Evolutionary conservation across 2,797 vertebrate genomes (phyloP).

Genomic region (Coendou prehensilis): DNA sequence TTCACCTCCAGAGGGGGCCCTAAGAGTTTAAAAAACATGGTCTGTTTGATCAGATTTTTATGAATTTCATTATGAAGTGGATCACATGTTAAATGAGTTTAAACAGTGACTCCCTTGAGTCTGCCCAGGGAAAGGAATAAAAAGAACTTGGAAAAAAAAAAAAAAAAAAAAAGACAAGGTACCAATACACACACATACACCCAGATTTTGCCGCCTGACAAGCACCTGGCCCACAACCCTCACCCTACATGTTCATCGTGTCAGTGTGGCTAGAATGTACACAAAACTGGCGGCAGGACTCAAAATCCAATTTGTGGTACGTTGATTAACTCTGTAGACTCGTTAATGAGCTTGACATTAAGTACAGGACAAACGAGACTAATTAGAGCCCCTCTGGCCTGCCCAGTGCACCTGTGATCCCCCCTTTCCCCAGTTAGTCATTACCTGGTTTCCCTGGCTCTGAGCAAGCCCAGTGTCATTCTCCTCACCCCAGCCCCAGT

Average conservation of each 20-base stretch:
- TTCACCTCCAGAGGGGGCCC: not conserved
- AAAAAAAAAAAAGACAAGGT: not conserved
- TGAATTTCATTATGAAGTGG: slow-evolving; percentile 80
- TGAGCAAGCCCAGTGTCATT: not conserved
- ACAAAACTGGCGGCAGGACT: slow-evolving; percentile 77
- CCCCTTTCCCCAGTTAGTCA: not conserved
- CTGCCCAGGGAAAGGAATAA: slow-evolving; percentile 46
- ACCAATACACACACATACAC: not conserved
- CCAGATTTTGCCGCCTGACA: not conserved
- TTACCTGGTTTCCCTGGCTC: slow-evolving; percentile 79
- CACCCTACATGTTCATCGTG: not conserved
- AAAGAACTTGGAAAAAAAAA: not conserved
- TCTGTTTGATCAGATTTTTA: slow-evolving; percentile 73
- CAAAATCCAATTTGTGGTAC: slow-evolving; percentile 85
- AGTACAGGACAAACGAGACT: slow-evolving; percentile 86
- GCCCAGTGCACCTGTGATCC: slow-evolving; percentile 82
- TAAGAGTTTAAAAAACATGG: slow-evolving; percentile 69
- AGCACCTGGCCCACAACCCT: slow-evolving; percentile 12
- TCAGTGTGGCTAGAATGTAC: slow-evolving; percentile 55
- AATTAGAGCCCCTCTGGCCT: slow-evolving; percentile 83
- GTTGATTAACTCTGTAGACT: slow-evolving; percentile 86
- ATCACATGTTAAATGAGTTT: slow-evolving; percentile 75
- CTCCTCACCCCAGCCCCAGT: not conserved
- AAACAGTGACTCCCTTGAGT: slow-evolving; percentile 73
- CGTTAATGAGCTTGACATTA: slow-evolving; percentile 88